Conservation (phyloP, 2,888 invertebrate species). For the Lycia hirtaria region DNA sequence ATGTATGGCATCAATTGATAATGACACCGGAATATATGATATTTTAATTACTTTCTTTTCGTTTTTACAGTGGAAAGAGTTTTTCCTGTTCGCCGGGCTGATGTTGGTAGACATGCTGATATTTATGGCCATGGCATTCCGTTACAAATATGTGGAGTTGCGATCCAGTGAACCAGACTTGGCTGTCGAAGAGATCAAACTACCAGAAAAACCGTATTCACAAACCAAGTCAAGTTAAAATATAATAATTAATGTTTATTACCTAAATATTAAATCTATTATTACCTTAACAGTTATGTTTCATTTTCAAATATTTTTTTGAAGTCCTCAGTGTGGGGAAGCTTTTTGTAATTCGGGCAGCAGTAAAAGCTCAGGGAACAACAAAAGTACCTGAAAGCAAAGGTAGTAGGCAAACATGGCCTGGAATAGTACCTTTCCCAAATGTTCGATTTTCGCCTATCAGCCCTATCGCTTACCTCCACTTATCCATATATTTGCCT, state of each 20-base stretch:
- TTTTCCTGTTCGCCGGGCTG: conserved; percentile 93
- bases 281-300: not conserved
- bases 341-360: too few relatives aligned
- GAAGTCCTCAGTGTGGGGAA: too few relatives aligned
- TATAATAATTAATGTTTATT: conserved; percentile 14
- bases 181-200: conserved; percentile 64
- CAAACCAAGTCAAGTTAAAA: conserved; percentile 27
- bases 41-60: conserved; percentile 3
- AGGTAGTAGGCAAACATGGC: too few relatives aligned
- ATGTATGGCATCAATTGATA: too few relatives aligned
- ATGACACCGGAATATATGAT: too few relatives aligned
- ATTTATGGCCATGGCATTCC: conserved; percentile 91
- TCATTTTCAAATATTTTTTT: too few relatives aligned
- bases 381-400: too few relatives aligned
- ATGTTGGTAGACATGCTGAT: conserved; percentile 94
- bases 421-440: too few relatives aligned
- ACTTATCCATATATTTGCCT: too few relatives aligned
- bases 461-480: too few relatives aligned
- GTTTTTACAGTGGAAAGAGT: conserved; percentile 91
- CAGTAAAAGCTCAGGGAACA: too few relatives aligned
- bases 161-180: conserved; percentile 66
- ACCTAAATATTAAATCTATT: conserved; percentile 9
- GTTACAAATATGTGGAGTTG: conserved; percentile 89
- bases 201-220: conserved; percentile 59
- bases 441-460: too few relatives aligned